phyloP scores from a whole-genome alignment of 2,888 invertebrate genomes.

The Neoascia interrupta region DNA sequence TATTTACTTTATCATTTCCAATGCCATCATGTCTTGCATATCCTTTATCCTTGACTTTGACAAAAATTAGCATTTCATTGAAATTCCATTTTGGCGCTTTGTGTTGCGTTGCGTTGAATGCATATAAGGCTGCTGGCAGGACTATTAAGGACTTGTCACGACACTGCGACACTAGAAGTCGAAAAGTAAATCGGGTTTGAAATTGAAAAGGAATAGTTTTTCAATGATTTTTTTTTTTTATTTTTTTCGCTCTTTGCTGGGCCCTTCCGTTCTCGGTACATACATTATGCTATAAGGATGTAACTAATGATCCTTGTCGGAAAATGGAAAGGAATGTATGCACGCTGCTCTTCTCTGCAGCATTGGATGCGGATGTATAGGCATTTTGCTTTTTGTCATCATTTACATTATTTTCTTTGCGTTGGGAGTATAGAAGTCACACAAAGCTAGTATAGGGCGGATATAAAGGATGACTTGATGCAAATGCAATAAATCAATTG shows the following conservation, averaged over 20 bases:
- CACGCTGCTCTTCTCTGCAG: conserved; percentile 38
- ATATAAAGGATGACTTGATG: conserved; percentile 55
- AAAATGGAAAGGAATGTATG: conserved; percentile 53
- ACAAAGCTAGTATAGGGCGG: conserved; percentile 1
- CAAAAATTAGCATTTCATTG: conserved; percentile 69
- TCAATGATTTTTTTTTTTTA: conserved; percentile 10
- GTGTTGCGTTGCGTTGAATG: conserved; percentile 50
- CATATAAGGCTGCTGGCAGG: conserved; percentile 55
- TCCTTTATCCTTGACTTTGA: conserved; percentile 64
- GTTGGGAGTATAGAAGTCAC: conserved; percentile 30
- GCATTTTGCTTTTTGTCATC: conserved; percentile 63
- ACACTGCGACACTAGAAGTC: conserved; percentile 66
- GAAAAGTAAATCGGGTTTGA: conserved; percentile 69
- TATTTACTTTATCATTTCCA: conserved; percentile 51
- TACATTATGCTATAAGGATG: conserved; percentile 65
- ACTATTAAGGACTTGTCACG: conserved; percentile 68
- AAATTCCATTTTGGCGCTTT: conserved; percentile 64
- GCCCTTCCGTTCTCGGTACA: conserved; percentile 39
- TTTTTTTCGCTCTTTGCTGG: conserved; percentile 10
- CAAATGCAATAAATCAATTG: conserved; percentile 69
- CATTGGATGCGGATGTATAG: conserved; percentile 65
- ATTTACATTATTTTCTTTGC: conserved; percentile 63
- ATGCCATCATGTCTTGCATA: conserved; percentile 58
- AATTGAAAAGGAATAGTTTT: conserved; percentile 68
- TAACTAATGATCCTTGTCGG: conserved; percentile 69